These are phyloP conservation scores for Drosophila lini DNA, from an alignment of 1,140 invertebrate genomes.

Conservation along the genomic window DNA sequence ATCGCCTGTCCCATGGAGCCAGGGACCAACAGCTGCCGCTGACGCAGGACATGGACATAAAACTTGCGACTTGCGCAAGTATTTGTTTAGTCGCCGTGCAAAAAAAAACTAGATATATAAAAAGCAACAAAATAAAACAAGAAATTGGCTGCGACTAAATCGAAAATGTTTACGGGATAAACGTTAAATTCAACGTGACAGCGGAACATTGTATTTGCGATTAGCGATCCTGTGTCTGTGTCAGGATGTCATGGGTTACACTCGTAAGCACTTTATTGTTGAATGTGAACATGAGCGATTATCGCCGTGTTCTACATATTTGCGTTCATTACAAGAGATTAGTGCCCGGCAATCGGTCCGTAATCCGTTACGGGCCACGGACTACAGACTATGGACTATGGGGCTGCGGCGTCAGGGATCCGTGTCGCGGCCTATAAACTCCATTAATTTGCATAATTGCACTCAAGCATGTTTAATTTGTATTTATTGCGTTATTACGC, in stretches of 20 bases:
- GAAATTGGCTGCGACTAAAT: slow-evolving; percentile 48
- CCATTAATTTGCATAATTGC: slow-evolving; percentile 79
- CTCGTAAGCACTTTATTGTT: slow-evolving; percentile 71
- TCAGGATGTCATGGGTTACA: slow-evolving; percentile 47
- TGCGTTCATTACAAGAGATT: slow-evolving; percentile 82
- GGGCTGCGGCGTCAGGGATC: slow-evolving; percentile 26
- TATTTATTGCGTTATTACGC: slow-evolving; percentile 82
- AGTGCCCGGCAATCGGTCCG: slow-evolving; percentile 72
- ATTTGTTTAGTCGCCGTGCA: slow-evolving; percentile 43
- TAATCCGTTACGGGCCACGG: slow-evolving; percentile 57
- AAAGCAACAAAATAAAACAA: background rate
- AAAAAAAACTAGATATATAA: background rate
- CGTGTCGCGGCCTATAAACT: slow-evolving; percentile 67
- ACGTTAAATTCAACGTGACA: slow-evolving; percentile 78
- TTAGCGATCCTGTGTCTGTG: slow-evolving; percentile 26
- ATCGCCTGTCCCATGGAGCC: slow-evolving; percentile 53
- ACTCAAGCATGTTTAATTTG: slow-evolving; percentile 83
- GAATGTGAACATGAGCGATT: slow-evolving; percentile 76
- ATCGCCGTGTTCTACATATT: slow-evolving; percentile 77
- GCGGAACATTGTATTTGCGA: slow-evolving; percentile 38
- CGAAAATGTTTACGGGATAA: slow-evolving; percentile 78
- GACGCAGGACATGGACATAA: slow-evolving; percentile 72
- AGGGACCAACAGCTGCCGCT: slow-evolving; percentile 68
- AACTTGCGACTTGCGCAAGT: slow-evolving; percentile 40
- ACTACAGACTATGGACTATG: background rate